A percentile compares a stretch with the other conserved stretches of the same genome.
Evolutionary conservation across 2,113 vertebrate species (phyloP).

Genomic region (Gadus macrocephalus): DNA sequence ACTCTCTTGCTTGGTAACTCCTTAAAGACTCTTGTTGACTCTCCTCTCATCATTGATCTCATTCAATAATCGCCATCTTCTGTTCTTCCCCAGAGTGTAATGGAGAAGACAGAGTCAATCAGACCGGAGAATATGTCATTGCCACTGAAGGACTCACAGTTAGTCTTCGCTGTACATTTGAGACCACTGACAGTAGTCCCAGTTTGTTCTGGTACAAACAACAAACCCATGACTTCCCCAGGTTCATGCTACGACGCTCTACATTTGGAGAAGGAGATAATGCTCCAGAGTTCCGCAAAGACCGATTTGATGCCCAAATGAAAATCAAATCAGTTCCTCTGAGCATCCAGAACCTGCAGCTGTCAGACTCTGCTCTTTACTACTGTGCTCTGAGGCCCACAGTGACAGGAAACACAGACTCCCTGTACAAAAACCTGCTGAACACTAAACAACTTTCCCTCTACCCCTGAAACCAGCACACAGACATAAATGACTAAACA

Average conservation of each 20-base stretch:
- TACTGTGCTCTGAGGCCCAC: constrained; percentile 30
- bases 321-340: neutral
- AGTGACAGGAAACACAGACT: constrained; percentile 11
- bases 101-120: constrained; percentile 17
- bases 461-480: neutral
- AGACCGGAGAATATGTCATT: constrained; percentile 5
- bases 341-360: constrained; percentile 9
- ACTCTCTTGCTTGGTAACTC: no score
- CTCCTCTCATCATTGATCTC: neutral
- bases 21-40: neutral
- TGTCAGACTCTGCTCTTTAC: constrained; percentile 23
- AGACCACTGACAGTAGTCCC: constrained; percentile 12
- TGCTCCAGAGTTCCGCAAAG: neutral
- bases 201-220: constrained; percentile 22
- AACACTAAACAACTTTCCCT: constrained; percentile 30
- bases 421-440: constrained; percentile 27
- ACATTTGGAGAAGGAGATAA: neutral
- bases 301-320: neutral
- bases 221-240: neutral
- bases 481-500: no score
- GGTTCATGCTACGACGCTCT: constrained; percentile 1
- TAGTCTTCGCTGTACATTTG: constrained; percentile 17
- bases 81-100: neutral
- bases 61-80: neutral
- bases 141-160: constrained; percentile 19